Percentiles rank a stretch among this genome's conserved stretches.
phyloP scores from a whole-genome alignment of 2,888 invertebrate species.

The Tipula helvola region DNA sequence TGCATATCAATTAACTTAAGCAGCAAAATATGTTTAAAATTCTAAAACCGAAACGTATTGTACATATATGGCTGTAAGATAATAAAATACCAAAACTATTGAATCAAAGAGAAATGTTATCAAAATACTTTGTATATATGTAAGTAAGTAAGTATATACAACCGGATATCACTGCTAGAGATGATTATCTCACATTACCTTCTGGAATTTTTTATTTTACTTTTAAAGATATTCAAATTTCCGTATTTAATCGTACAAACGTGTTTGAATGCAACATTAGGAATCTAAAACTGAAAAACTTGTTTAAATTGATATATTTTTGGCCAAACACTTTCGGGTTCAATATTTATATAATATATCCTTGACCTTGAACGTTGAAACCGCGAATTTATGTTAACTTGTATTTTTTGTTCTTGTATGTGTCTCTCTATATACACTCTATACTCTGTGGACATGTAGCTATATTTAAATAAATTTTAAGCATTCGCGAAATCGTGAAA shows the following conservation, averaged over 20 bases:
- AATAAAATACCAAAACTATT: neutral
- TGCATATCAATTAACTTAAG: neutral
- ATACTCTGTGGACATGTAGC: neutral
- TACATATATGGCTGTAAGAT: neutral
- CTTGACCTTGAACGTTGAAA: neutral
- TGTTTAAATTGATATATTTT: neutral
- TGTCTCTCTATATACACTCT: neutral
- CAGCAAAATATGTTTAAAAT: neutral
- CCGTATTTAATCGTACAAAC: neutral
- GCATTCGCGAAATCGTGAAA: neutral
- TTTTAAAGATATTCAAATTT: neutral
- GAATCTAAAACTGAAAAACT: neutral
- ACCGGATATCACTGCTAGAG: neutral
- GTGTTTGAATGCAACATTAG: neutral
- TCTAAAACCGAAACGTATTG: neutral
- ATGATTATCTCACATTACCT: neutral
- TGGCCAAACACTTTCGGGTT: neutral
- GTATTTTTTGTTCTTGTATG: neutral
- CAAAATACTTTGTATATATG: neutral
- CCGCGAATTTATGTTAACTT: neutral
- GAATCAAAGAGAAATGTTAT: neutral
- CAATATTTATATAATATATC: neutral
- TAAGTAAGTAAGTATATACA: neutral
- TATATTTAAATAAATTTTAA: neutral
- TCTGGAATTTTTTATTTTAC: neutral